These are phyloP conservation scores for Dysidea cf. avara DNA, from an alignment of 37 sponge, comb jelly and placozoan species.

Conservation along the genomic window DNA sequence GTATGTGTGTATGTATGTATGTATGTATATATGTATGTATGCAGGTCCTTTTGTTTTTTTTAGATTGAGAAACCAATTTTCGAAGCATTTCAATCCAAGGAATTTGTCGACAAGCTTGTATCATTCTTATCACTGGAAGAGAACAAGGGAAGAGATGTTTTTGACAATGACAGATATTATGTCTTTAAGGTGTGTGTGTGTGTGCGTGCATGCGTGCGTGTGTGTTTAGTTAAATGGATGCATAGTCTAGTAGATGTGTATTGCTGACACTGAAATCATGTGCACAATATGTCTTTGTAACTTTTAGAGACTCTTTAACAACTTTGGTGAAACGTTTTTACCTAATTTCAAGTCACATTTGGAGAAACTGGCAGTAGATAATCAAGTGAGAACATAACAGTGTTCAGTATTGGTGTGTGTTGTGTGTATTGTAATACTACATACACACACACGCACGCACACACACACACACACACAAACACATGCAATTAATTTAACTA, in stretches of 20 bases:
- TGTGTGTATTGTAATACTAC: background rate
- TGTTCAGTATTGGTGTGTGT: background rate
- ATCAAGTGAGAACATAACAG: slow-evolving; percentile 32
- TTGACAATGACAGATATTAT: slow-evolving; percentile 18
- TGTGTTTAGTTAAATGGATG: background rate
- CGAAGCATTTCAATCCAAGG: slow-evolving; percentile 53
- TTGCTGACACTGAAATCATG: background rate
- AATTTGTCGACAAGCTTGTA: slow-evolving; percentile 72
- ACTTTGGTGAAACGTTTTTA: slow-evolving; percentile 54
- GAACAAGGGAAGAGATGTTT: slow-evolving; percentile 66
- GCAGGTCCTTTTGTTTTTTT: background rate
- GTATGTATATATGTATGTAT: slow-evolving; percentile 11
- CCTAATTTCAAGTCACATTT: slow-evolving; percentile 61
- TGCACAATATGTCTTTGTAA: background rate
- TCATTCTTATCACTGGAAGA: slow-evolving; percentile 76
- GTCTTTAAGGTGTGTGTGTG: slow-evolving; percentile 51
- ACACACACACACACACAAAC: no score
- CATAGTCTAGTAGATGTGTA: background rate
- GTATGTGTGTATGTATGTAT: slow-evolving; percentile 12
- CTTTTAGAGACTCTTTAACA: slow-evolving; percentile 60
- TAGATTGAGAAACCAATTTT: slow-evolving; percentile 57
- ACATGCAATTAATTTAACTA: slow-evolving; percentile 2
- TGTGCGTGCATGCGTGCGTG: slow-evolving; percentile 1
- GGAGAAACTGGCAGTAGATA: slow-evolving; percentile 50
- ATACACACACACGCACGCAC: background rate